Evolutionary conservation across 35 echinoderm and acorn worm species (phyloP).

Genomic region (Amphiura filiformis): DNA sequence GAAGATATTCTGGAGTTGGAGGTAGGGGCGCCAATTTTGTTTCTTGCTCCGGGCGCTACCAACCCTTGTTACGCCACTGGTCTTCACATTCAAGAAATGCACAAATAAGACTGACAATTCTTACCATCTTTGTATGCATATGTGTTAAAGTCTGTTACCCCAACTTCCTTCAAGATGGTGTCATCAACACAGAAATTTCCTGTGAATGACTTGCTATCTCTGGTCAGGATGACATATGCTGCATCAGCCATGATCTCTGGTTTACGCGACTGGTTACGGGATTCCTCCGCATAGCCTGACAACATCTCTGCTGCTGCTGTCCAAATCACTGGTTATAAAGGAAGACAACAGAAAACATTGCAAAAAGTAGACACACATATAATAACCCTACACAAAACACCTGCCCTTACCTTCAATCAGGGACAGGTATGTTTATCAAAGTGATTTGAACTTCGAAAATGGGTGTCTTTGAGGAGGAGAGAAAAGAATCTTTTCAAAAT

Average conservation of each 20-base stretch:
- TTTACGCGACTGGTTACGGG: slow-evolving; percentile 62
- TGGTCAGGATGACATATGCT: slow-evolving; percentile 83
- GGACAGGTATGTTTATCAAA: too few species aligned
- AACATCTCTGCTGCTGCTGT: slow-evolving; percentile 93
- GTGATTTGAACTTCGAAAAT: too few species aligned
- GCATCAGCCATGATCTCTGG: slow-evolving; percentile 85
- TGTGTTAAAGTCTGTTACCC: slow-evolving; percentile 71
- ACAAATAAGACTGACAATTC: too few species aligned
- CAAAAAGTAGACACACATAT: background rate
- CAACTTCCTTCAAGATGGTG: slow-evolving; percentile 64
- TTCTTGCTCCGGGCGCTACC: too few species aligned
- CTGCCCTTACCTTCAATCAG: too few species aligned
- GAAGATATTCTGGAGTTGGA: too few species aligned
- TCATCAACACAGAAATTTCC: slow-evolving; percentile 96
- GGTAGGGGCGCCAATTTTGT: too few species aligned
- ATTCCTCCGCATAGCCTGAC: slow-evolving; percentile 35
- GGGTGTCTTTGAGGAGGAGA: too few species aligned
- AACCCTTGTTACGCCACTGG: too few species aligned
- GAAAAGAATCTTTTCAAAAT: too few species aligned
- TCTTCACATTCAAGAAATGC: too few species aligned
- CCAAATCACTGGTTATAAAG: slow-evolving; percentile 69
- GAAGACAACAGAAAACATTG: background rate
- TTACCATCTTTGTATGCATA: slow-evolving; percentile 85
- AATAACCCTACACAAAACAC: too few species aligned
- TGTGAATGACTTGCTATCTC: slow-evolving; percentile 83